These are phyloP conservation scores for Bujurquina vittata DNA, from an alignment of 2,113 vertebrate genomes.

Conservation along the genomic window DNA sequence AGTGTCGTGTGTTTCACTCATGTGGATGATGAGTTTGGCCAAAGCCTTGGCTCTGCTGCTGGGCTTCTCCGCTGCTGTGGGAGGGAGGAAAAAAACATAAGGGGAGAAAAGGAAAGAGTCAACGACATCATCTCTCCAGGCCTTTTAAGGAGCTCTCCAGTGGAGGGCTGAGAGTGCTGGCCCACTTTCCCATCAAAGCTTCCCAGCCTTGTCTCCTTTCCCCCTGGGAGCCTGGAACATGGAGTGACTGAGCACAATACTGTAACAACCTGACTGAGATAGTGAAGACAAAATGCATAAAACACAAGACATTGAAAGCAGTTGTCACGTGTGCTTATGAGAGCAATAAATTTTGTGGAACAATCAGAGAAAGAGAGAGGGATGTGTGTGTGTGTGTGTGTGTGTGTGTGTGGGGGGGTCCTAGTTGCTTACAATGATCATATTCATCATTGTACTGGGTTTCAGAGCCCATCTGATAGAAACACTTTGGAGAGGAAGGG, in stretches of 20 bases:
- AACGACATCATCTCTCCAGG: conserved; percentile 80
- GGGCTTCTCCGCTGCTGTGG: conserved; percentile 54
- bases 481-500: neutral
- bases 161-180: conserved; percentile 73
- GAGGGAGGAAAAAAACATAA: conserved; percentile 39
- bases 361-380: conserved; percentile 3
- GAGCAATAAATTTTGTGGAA: conserved; percentile 22
- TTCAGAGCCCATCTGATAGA: conserved; percentile 59
- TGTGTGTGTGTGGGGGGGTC: neutral
- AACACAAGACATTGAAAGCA: neutral
- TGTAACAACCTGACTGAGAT: neutral
- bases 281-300: neutral
- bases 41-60: conserved; percentile 51
- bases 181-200: conserved; percentile 77
- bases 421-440: conserved; percentile 22
- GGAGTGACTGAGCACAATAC: conserved; percentile 47
- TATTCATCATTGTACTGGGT: conserved; percentile 56
- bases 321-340: neutral
- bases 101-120: conserved; percentile 56
- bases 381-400: neutral
- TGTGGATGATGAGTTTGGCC: conserved; percentile 70
- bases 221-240: conserved; percentile 58
- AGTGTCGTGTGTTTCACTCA: conserved; percentile 67
- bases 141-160: conserved; percentile 85
- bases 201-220: conserved; percentile 64